Evolutionary conservation across 2,888 invertebrate species (phyloP).

Genomic region (Metalampra italica): DNA sequence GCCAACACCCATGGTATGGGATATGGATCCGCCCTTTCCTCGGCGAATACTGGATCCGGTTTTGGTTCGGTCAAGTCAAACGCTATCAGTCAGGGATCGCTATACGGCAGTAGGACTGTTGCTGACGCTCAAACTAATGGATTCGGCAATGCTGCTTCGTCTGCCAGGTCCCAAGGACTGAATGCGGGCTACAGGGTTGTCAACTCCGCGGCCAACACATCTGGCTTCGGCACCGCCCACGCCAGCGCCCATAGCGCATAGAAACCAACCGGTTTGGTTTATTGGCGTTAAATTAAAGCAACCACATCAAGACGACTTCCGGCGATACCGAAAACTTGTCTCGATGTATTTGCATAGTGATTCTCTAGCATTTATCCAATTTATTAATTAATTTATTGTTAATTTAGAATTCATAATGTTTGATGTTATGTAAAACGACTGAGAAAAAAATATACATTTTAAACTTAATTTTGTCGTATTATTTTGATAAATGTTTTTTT

Average conservation of each 20-base stretch:
- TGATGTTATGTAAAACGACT: slow-evolving; percentile 3
- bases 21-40: slow-evolving; percentile 30
- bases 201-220: slow-evolving; percentile 47
- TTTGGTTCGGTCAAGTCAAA: slow-evolving; percentile 24
- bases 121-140: slow-evolving; percentile 48
- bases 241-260: slow-evolving; percentile 51
- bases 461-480: slow-evolving; percentile 2
- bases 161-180: slow-evolving; percentile 43
- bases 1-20: slow-evolving; percentile 25
- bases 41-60: slow-evolving; percentile 29
- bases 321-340: slow-evolving; percentile 53
- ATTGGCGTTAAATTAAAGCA: slow-evolving; percentile 30
- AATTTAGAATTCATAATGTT: slow-evolving; percentile 8
- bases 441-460: slow-evolving; percentile 12
- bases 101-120: slow-evolving; percentile 31
- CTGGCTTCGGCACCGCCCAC: slow-evolving; percentile 45
- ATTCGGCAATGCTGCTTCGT: slow-evolving; percentile 46
- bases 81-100: slow-evolving; percentile 20
- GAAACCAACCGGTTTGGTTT: slow-evolving; percentile 10
- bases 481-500: neutral
- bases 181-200: slow-evolving; percentile 44
- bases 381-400: slow-evolving; percentile 39
- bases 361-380: slow-evolving; percentile 20
- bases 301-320: slow-evolving; percentile 67
- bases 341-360: slow-evolving; percentile 58